phyloP scores from a whole-genome alignment of 1,140 invertebrate species.

The Episyrphus balteatus region DNA sequence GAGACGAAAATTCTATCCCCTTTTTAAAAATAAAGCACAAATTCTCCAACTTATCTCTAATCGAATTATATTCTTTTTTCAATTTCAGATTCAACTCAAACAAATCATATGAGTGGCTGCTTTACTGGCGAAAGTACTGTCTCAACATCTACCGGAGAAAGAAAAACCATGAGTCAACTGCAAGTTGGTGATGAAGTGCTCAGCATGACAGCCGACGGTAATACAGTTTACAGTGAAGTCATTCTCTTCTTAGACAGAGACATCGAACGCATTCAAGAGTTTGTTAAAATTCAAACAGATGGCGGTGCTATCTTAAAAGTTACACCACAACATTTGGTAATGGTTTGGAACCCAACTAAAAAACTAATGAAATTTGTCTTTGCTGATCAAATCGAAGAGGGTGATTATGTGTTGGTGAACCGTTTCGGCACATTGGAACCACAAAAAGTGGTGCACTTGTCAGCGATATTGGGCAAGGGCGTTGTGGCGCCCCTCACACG shows the following conservation, averaged over 20 bases:
- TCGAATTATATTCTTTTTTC: conserved; percentile 12
- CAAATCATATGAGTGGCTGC: conserved; percentile 69
- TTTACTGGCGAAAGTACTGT: conserved; percentile 61
- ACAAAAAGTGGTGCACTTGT: conserved; percentile 50
- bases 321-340: conserved; percentile 76
- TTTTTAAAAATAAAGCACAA: not conserved
- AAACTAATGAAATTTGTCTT: conserved; percentile 41
- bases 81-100: conserved; percentile 84
- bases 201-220: conserved; percentile 54
- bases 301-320: conserved; percentile 59
- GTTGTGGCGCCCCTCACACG: conserved; percentile 83
- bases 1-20: too few relatives aligned
- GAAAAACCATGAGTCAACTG: conserved; percentile 57
- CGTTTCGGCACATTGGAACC: conserved; percentile 41
- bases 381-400: conserved; percentile 45
- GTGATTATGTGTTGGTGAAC: conserved; percentile 40
- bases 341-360: conserved; percentile 32
- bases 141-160: conserved; percentile 40
- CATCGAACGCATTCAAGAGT: conserved; percentile 50
- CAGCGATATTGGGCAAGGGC: conserved; percentile 49
- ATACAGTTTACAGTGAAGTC: conserved; percentile 71
- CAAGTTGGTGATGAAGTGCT: conserved; percentile 68
- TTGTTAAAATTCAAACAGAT: conserved; percentile 58
- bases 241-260: conserved; percentile 80
- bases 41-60: not conserved